Base-by-base conservation (phyloP, 37 sponge, comb jelly and placozoan genomes). In the Beroe forskalii region DNA sequence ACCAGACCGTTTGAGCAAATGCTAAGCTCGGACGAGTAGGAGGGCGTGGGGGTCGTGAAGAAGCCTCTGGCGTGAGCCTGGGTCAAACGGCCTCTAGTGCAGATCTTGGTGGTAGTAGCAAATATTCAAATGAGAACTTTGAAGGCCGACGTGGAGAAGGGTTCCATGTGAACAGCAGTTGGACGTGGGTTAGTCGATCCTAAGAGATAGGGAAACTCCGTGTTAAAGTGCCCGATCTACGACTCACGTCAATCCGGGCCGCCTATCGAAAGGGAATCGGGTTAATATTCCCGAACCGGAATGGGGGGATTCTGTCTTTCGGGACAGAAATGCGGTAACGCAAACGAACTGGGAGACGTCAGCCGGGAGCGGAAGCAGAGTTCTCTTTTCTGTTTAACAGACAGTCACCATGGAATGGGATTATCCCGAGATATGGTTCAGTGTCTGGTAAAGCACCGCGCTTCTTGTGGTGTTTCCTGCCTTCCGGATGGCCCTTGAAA, bases 31-130 rank as follows among this genome's bases (percentile, higher is more conserved):
- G 76, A 69, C 92, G 92, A 62, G 93, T 93, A 93, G 93, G 93
- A 91, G 92, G 93, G 93, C 93, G 90, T 67, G 83, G 93, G 8
- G 91, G 93, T 93, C 43, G 90, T 67, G 39, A 43, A 44, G 93
- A 86, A 93, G 93, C 90, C 90, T 90, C 20, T 31, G 92, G 92
- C 94, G 90, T 67, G 93, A 94, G 94, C 93, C 92, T 62, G 92
- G 92, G 92, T 92, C 76, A 42, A 92, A 75, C 91, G 63, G 91
- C 93, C 91, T 1, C 92, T 83, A 72, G 94, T 94, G 94, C 92
- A 93, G 94, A 94, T 94, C 94, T 94, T 94, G 93, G 92, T 94
- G 94, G 94, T 94, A 94, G 94, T 92, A 94, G 94, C 94, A 94
- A 94, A 90, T 94, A 94, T 92, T 92, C 94, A 92, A 94, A 89